Percentiles rank a stretch among this genome's conserved stretches.
Evolutionary conservation across 2,113 vertebrate genomes (phyloP).

Genomic region (Guaruba guarouba): DNA sequence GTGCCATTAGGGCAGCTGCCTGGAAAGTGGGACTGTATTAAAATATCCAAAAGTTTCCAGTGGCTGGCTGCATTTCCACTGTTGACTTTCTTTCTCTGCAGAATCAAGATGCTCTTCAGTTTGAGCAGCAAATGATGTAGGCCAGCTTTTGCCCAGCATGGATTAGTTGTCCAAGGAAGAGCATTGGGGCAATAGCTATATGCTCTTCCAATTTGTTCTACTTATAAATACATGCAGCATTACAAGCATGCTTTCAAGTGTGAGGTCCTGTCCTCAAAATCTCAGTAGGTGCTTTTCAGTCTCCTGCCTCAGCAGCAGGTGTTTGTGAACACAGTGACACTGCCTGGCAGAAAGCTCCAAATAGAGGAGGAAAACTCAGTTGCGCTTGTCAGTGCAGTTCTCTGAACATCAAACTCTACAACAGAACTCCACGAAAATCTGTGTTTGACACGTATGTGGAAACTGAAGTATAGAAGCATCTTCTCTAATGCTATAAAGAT

Average conservation of each 20-base stretch:
- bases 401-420: neutral
- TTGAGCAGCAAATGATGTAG: neutral
- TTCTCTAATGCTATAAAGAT: neutral
- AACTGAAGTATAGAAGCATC: neutral
- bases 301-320: neutral
- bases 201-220: neutral
- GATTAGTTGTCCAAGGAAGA: neutral
- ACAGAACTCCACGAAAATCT: neutral
- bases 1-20: neutral
- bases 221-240: neutral
- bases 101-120: neutral
- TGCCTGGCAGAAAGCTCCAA: neutral
- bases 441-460: rapidly evolving
- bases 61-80: neutral
- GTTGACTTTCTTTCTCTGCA: neutral
- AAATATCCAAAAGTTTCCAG: slow-evolving; percentile 24
- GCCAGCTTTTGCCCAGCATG: neutral
- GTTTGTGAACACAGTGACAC: neutral
- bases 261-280: neutral
- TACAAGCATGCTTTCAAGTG: neutral
- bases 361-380: neutral
- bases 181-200: neutral
- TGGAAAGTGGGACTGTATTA: slow-evolving; percentile 15
- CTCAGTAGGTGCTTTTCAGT: neutral
- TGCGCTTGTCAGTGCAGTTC: neutral